Evolutionary conservation across 2,888 invertebrate species (phyloP), one percentile per base, ranked within the genome.

Genomic region (Ophonus ardosiacus): DNA sequence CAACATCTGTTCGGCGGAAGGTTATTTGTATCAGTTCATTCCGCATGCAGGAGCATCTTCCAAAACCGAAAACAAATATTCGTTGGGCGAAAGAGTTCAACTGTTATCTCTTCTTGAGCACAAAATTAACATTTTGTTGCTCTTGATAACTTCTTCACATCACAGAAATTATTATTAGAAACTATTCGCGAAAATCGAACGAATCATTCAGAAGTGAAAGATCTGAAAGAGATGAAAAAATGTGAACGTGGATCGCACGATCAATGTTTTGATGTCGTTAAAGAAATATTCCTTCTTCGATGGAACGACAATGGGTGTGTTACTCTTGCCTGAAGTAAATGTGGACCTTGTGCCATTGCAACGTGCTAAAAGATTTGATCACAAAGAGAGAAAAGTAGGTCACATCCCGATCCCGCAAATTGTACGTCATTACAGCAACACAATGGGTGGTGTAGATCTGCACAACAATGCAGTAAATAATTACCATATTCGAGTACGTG

Each of bases 21-120:
- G 86, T 74, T 86, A 85, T 78, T 81, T 78, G 8, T 87, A 85
- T 63, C 68, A 85, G 63, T 86, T 85, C 84, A 40, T 86, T 43
- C 86, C 87, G 17, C 87, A 86, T 68, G 86, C 85, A 79, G 86
- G 87, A 63, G 84, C 86, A 18, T 63, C 84, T 3, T 15, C 61
- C 17, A 18, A 81, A 8, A 85, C 56, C 65, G 74, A 74, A 7
- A 31, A 31, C 7, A 15, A 31, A 15, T 31, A 40, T 40, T n/a
- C 38, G n/a, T 57, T 78, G 18, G 83, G 83, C 10, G 74, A 74
- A 59, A 83, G 43, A 24, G 83, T 83, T 59, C 78, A 61, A 43
- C 31, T 74, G 18, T 40, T 74, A 8, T 43, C 43, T 15, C 43
- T 51, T 18, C 15, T 74, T 51, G 74, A 74, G 31, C 8, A 43